These are phyloP conservation scores for Lutjanus campechanus DNA, from an alignment of 2,797 vertebrate genomes.

Conservation along the genomic window DNA sequence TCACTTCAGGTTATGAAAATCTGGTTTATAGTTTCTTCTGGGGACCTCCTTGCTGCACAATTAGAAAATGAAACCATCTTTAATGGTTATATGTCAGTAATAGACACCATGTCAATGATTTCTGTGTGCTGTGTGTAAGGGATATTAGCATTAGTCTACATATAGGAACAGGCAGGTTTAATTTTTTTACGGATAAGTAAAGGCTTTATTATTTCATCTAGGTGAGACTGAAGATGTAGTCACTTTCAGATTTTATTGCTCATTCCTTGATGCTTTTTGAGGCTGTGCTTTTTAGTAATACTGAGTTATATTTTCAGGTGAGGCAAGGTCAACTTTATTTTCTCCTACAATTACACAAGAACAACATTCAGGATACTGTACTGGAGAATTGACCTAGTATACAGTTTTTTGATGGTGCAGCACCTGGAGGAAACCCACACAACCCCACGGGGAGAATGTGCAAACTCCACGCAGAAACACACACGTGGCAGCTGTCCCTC, in stretches of 20 bases:
- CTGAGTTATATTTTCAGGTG: background rate
- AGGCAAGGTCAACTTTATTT: no score
- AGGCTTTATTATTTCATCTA: background rate
- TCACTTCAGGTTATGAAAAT: background rate
- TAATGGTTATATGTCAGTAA: background rate
- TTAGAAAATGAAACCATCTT: background rate
- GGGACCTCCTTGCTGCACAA: no score
- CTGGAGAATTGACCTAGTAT: no score
- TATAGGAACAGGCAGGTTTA: background rate
- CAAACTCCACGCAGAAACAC: no score
- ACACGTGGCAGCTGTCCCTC: no score
- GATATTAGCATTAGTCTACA: no score
- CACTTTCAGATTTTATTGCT: constrained; percentile 1
- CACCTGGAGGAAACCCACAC: no score
- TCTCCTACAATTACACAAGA: no score
- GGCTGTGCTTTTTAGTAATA: background rate
- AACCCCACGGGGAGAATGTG: no score
- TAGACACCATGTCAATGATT: background rate
- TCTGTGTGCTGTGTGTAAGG: background rate
- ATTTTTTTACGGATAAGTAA: background rate
- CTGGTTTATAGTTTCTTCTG: background rate
- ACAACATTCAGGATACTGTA: no score
- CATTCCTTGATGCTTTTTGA: background rate
- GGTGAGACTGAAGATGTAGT: background rate
- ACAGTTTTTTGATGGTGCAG: no score